These are phyloP conservation scores for Smittia aterrima DNA, from an alignment of 2,888 invertebrate species.

Conservation along the genomic window DNA sequence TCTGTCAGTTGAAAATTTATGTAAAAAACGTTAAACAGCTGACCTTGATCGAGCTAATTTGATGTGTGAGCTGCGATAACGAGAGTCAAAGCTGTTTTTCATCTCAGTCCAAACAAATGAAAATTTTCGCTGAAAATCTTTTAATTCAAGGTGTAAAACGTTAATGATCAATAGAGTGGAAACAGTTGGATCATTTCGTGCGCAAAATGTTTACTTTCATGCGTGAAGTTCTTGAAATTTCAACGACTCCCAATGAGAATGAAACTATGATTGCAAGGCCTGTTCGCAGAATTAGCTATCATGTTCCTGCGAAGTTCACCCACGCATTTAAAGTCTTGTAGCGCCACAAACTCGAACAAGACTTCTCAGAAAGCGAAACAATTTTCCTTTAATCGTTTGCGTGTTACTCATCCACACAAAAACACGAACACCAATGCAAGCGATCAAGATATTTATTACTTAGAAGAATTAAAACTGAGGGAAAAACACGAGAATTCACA, in stretches of 20 bases:
- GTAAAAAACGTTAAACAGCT: not conserved
- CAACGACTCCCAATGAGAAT: not conserved
- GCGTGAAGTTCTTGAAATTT: constrained; percentile 3
- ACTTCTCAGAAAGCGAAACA: not conserved
- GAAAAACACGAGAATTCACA: constrained; percentile 13
- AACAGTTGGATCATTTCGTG: not conserved
- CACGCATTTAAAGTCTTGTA: not conserved
- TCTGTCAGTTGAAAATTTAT: constrained; percentile 12
- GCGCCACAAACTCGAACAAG: not conserved
- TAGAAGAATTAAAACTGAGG: constrained; percentile 6
- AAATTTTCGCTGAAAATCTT: not conserved
- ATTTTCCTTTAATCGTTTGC: not conserved
- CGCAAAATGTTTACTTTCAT: constrained; percentile 10
- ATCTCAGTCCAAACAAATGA: not conserved
- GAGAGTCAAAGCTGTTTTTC: not conserved
- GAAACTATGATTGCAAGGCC: not conserved
- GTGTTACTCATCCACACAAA: not conserved
- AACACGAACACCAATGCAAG: not conserved
- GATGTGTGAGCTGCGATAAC: not conserved
- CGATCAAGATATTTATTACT: constrained; percentile 11
- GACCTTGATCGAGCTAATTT: constrained; percentile 3
- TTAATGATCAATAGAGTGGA: not conserved
- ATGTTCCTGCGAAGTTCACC: not conserved
- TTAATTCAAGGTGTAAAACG: not conserved
- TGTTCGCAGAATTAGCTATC: not conserved